Evolutionary conservation across 2,888 invertebrate genomes (phyloP), one percentile per base, ranked within the genome.

Genomic region (Pachycephus smyrnensis): DNA sequence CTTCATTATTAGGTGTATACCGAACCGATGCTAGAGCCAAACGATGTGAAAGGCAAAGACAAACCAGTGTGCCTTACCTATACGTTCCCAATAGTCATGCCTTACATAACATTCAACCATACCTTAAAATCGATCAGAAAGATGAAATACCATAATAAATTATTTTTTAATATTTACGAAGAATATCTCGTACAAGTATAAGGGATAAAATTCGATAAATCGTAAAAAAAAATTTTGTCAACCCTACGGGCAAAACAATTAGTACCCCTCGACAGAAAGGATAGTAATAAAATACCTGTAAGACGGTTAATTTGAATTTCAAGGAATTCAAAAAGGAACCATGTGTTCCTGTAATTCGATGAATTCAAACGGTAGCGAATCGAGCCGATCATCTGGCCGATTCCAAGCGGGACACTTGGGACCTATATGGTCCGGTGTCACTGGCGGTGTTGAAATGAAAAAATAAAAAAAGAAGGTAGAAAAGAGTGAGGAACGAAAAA

Each of bases 1-100:
- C 91, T 91, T 91, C 90, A 91, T 91, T 91, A 91, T 90, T 89
- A 89, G 89, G 87, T 88, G 88, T 87, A 80, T 84, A 83, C 81
- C 81, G 82, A 85, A 82, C 79, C 83, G 79, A 82, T 80, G 85
- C 82, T 73, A 74, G 75, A 74, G 75, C 79, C 71, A 33, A 32
- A 33, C 71, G 71, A 71, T n/a, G 71, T 31, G 33, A 71, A 71
- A 71, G 71, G 71, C 71, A 55, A 23, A 55, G 55, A 55, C 55
- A 55, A 55, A 23, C 55, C 55, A 55, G 55, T 6, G 40, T 40
- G 55, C 23, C 55, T 55, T 55, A 23, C 6, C 55, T 55, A 23
- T 55, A 23, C 55, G 55, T 23, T 23, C 23, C 55, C 9, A 55
- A 55, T 55, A 55, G 23, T 55, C 9, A 23, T 55, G 2, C 55